Conservation (phyloP, 2,888 invertebrate genomes). For the Monochamus alternatus region DNA sequence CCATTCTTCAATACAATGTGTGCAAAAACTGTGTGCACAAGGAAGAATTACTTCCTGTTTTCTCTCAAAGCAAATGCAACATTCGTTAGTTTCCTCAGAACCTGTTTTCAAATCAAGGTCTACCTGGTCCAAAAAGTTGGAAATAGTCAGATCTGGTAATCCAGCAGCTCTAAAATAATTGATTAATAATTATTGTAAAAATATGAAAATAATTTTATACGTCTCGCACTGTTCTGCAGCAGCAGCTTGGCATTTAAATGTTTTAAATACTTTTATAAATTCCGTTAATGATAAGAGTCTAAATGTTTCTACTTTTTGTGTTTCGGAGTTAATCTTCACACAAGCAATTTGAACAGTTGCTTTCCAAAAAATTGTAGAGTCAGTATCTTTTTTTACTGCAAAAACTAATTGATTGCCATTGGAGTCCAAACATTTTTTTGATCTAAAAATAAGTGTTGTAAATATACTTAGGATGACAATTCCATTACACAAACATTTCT, state of each 20-base stretch:
- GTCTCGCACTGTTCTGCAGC: conserved; percentile 65
- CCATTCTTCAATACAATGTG: conserved; percentile 83
- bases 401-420: conserved; percentile 78
- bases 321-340: conserved; percentile 74
- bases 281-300: conserved; percentile 77
- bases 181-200: not conserved
- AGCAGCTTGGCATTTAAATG: conserved; percentile 71
- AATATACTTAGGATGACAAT: not conserved
- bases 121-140: conserved; percentile 66
- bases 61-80: conserved; percentile 83
- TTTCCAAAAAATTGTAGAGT: conserved; percentile 79
- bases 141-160: conserved; percentile 63
- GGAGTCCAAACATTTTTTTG: conserved; percentile 75
- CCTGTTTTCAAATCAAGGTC: conserved; percentile 50
- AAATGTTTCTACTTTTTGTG: conserved; percentile 74
- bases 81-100: conserved; percentile 71
- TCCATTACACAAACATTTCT: conserved; percentile 57
- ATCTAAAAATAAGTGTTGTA: conserved; percentile 66
- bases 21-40: conserved; percentile 82
- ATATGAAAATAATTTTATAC: conserved; percentile 43
- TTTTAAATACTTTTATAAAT: conserved; percentile 77
- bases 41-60: conserved; percentile 80
- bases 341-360: conserved; percentile 79
- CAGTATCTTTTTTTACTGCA: conserved; percentile 78
- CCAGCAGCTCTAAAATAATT: conserved; percentile 36